phyloP scores from a whole-genome alignment of 2,113 vertebrate genomes.

The Carollia perspicillata region DNA sequence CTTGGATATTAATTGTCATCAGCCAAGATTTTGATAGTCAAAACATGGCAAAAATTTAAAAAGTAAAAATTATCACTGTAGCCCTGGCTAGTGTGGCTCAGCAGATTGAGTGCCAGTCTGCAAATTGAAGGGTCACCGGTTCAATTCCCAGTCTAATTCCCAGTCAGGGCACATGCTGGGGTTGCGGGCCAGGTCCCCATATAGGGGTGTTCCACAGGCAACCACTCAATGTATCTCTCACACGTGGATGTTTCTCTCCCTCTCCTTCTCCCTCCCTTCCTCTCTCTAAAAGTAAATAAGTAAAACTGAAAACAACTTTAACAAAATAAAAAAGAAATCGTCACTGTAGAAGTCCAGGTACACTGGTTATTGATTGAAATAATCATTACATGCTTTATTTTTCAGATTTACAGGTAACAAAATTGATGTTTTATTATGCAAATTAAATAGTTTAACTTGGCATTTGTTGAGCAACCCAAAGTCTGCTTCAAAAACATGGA shows the following conservation, averaged over 20 bases:
- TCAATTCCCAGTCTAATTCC: too few species aligned
- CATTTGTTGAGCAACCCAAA: neutral
- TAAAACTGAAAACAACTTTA: neutral
- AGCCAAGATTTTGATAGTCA: neutral
- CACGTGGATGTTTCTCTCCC: too few species aligned
- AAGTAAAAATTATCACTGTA: neutral
- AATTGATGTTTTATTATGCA: neutral
- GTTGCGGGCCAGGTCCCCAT: too few species aligned
- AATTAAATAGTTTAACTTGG: neutral
- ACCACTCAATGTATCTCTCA: too few species aligned
- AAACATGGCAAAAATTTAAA: neutral
- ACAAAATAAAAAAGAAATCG: neutral
- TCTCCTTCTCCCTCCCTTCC: too few species aligned
- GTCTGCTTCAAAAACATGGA: neutral
- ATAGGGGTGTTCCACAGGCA: too few species aligned
- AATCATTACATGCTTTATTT: neutral
- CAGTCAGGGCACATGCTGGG: too few species aligned
- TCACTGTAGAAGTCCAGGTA: neutral
- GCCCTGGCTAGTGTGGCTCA: too few species aligned
- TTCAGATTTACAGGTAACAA: neutral
- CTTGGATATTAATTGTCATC: neutral
- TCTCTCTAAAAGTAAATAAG: too few species aligned
- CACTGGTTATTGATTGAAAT: neutral
- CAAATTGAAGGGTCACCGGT: too few species aligned
- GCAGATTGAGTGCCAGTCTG: too few species aligned